Percentiles rank a stretch among this genome's conserved stretches.
These are phyloP conservation scores for Phrynocephalus guinanensis DNA, from an alignment of 2,797 vertebrate genomes.

Conservation along the genomic window DNA sequence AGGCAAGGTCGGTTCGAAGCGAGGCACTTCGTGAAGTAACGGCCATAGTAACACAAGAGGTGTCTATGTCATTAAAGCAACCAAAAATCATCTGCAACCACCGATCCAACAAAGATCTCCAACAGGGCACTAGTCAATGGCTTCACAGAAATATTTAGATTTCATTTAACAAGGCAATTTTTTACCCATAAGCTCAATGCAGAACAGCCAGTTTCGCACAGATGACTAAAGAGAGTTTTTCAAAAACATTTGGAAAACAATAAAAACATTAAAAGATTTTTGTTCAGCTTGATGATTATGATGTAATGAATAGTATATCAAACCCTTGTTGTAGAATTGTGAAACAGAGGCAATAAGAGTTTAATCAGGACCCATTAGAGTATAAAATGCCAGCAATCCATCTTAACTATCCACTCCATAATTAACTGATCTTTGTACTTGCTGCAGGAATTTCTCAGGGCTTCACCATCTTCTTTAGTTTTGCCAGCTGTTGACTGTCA, in stretches of 20 bases:
- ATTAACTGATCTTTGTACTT: slow-evolving; percentile 50
- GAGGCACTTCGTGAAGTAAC: no score
- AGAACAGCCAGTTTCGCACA: slow-evolving; percentile 6
- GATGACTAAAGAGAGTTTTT: background rate
- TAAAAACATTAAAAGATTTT: slow-evolving; percentile 5
- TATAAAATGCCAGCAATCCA: background rate
- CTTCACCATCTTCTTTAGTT: slow-evolving; percentile 74
- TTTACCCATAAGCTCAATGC: background rate
- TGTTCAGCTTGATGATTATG: slow-evolving; percentile 15
- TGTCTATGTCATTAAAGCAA: no score
- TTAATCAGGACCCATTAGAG: slow-evolving; percentile 29
- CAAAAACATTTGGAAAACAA: slow-evolving; percentile 8
- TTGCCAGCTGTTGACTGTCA: slow-evolving; percentile 74
- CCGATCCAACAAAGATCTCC: no score
- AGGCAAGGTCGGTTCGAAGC: no score
- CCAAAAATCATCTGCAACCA: no score
- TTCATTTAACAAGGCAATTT: background rate
- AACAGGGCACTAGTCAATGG: background rate
- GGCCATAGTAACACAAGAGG: no score
- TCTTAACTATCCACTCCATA: slow-evolving; percentile 42
- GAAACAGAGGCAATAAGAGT: slow-evolving; percentile 38
- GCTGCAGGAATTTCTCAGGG: slow-evolving; percentile 71
- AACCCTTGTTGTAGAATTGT: slow-evolving; percentile 29
- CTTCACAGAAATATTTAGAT: background rate
- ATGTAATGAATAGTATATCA: slow-evolving; percentile 15